These are phyloP conservation scores for Coptodon bakossiorum DNA, from an alignment of 2,113 vertebrate species.

Conservation along the genomic window DNA sequence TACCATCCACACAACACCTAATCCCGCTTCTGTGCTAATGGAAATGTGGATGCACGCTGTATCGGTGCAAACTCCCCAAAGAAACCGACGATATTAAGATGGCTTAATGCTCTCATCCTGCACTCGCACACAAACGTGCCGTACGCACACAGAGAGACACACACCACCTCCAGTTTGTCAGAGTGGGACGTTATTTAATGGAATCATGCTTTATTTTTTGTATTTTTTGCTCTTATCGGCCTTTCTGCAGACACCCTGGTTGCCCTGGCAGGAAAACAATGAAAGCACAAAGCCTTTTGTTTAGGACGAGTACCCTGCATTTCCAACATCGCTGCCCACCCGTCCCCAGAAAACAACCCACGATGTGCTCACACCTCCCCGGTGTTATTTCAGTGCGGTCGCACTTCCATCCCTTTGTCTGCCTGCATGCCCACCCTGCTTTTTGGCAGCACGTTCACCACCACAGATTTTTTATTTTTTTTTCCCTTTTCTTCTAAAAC, in stretches of 20 bases:
- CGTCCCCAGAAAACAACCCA: conserved; percentile 7
- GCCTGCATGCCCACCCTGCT: neutral
- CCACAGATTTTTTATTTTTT: neutral
- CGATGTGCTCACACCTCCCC: conserved; percentile 20
- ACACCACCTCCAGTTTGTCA: conserved; percentile 22
- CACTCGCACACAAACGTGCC: neutral
- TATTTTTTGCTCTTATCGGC: conserved; percentile 46
- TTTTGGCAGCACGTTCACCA: neutral
- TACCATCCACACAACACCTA: conserved; percentile 32
- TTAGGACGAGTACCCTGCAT: conserved; percentile 7
- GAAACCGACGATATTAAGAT: conserved; percentile 30
- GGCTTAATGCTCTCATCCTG: conserved; percentile 32
- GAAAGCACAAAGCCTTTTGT: conserved; percentile 53
- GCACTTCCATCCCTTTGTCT: neutral
- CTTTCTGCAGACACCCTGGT: conserved; percentile 36
- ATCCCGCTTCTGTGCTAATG: conserved; percentile 50
- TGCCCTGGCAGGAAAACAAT: conserved; percentile 50
- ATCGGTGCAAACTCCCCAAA: conserved; percentile 12
- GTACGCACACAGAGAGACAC: neutral
- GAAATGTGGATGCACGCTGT: conserved; percentile 12
- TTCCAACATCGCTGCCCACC: conserved; percentile 12
- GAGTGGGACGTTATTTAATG: conserved; percentile 43
- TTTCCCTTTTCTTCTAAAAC: neutral
- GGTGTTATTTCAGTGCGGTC: conserved; percentile 22
- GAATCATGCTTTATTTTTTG: conserved; percentile 22